Conservation (phyloP, 1,140 invertebrate genomes). For the Agrilus planipennis region DNA sequence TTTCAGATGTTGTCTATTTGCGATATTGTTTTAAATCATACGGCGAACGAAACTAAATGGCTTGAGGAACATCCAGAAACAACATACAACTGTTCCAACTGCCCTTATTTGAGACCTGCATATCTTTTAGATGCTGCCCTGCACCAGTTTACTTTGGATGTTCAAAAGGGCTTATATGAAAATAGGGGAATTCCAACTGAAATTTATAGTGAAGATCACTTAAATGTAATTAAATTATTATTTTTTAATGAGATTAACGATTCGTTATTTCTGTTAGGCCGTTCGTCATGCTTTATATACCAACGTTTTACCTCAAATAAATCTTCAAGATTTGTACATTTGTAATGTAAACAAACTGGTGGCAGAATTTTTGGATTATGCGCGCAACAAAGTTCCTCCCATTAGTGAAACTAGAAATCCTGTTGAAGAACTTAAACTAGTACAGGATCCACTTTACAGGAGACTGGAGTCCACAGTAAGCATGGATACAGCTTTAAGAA, state of each 20-base stretch:
- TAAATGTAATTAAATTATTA: slow-evolving; percentile 47
- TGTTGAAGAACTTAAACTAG: slow-evolving; percentile 43
- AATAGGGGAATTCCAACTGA: slow-evolving; percentile 58
- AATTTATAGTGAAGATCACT: slow-evolving; percentile 59
- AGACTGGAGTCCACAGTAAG: slow-evolving; percentile 68
- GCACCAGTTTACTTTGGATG: slow-evolving; percentile 63
- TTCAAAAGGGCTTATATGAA: slow-evolving; percentile 64
- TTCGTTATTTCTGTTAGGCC: slow-evolving; percentile 32
- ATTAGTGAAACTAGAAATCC: slow-evolving; percentile 28
- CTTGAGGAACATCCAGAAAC: slow-evolving; percentile 80
- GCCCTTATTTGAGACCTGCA: slow-evolving; percentile 84
- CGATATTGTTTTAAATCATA: slow-evolving; percentile 97
- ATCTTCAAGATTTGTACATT: slow-evolving; percentile 76
- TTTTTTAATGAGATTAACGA: slow-evolving; percentile 1
- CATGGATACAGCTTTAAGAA: slow-evolving; percentile 64
- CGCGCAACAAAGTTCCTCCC: slow-evolving; percentile 39
- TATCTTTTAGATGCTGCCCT: slow-evolving; percentile 83
- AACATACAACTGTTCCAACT: slow-evolving; percentile 84
- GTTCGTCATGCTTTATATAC: slow-evolving; percentile 57
- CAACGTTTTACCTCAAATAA: slow-evolving; percentile 60
- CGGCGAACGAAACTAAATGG: slow-evolving; percentile 90
- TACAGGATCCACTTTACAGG: slow-evolving; percentile 69
- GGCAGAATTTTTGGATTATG: slow-evolving; percentile 51
- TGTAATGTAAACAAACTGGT: slow-evolving; percentile 61
- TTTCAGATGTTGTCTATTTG: slow-evolving; percentile 78